Conservation (phyloP, 2,797 vertebrate species). For the Tapera naevia region DNA sequence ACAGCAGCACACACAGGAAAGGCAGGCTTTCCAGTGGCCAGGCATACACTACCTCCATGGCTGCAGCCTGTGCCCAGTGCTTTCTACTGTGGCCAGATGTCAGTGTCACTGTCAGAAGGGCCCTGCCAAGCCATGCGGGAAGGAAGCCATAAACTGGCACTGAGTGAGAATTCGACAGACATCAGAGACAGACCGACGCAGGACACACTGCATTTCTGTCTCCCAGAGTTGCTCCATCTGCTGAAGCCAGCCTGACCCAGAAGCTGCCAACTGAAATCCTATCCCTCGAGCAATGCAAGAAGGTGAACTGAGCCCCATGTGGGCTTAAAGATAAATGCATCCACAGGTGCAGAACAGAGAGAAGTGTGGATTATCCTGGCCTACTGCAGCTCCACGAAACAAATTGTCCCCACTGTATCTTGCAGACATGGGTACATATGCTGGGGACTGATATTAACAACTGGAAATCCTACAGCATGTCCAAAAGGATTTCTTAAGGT, state of each 20-base stretch:
- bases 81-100: not conserved
- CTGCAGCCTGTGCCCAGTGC: not conserved
- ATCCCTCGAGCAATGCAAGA: not conserved
- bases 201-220: not conserved
- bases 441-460: not conserved
- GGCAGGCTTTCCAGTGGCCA: not conserved
- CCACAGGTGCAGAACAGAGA: not conserved
- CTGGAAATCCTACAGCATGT: not conserved
- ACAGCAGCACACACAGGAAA: not conserved
- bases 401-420: not conserved
- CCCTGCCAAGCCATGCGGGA: not conserved
- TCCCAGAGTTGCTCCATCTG: not conserved
- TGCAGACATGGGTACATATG: not conserved
- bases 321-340: not conserved
- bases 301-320: not conserved
- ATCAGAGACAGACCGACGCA: not conserved
- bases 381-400: not conserved
- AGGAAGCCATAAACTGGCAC: not conserved
- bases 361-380: not conserved
- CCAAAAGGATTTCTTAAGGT: not conserved
- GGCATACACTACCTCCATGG: not conserved
- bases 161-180: not conserved
- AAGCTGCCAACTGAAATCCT: conserved; percentile 1
- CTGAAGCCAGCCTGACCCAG: not conserved
- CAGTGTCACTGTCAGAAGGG: accelerated